These are phyloP conservation scores for Temnothorax longispinosus DNA, from an alignment of 1,140 invertebrate species.

Conservation along the genomic window DNA sequence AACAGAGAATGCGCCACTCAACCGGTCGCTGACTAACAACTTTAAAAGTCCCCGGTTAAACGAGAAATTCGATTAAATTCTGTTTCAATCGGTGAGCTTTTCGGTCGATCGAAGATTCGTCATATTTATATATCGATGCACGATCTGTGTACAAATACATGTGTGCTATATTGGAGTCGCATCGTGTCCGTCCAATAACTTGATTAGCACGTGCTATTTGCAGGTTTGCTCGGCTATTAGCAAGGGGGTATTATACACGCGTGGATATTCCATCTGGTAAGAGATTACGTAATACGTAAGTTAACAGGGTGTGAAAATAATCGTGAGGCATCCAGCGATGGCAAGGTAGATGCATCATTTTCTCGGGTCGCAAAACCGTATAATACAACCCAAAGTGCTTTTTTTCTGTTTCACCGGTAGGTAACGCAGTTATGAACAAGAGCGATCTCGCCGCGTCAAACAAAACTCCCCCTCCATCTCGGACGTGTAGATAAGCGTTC, in stretches of 20 bases:
- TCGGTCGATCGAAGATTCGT: conserved; percentile 23
- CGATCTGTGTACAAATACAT: conserved; percentile 15
- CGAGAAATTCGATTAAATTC: conserved; percentile 36
- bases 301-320: neutral
- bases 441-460: conserved; percentile 7
- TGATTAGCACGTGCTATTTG: neutral
- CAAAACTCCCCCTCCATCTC: neutral
- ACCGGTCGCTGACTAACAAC: conserved; percentile 63
- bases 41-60: conserved; percentile 63
- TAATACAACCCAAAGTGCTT: neutral
- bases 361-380: neutral
- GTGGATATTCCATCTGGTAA: neutral
- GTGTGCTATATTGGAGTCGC: neutral
- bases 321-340: neutral
- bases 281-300: neutral
- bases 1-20: conserved; percentile 65
- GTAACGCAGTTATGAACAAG: neutral
- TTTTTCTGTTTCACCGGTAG: neutral
- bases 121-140: conserved; percentile 19
- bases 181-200: neutral
- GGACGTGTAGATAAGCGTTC: conserved; percentile 6
- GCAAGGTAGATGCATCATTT: neutral
- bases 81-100: conserved; percentile 30
- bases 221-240: neutral
- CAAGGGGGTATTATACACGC: neutral